Evolutionary conservation across 2,797 vertebrate species (phyloP), one percentile per base, ranked within the genome.

Genomic region (Sarcophilus harrisii): DNA sequence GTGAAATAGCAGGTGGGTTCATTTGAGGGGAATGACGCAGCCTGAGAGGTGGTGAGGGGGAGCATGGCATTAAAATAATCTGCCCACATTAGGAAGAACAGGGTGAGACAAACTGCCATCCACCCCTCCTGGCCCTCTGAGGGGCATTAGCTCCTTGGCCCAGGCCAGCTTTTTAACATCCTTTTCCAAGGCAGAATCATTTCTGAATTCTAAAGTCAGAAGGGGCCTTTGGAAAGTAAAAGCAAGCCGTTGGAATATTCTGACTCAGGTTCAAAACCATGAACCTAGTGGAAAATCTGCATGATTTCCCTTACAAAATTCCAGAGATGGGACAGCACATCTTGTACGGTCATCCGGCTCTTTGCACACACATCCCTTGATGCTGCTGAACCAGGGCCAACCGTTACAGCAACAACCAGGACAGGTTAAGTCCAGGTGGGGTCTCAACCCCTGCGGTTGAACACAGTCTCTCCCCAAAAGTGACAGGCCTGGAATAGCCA

Each of bases 1-100:
- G 91, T 96, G 59, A 95, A 98, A 91, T 10, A 96, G 96, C 96
- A 98, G 96, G 97, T 95, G 81, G 58, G 97, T 92, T 97, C 94
- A 91, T 96, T 96, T 96, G 87, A 95, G 96, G 73, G 11, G 21
- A 81, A 95, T 57, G 62, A 58, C 57, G 62, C 81, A 54, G 60
- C 90, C 97, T 92, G 32, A 90, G 92, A 94, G 92, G 95, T 94
- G 92, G 59, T 38, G 9, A 89, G 32, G 38, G 2, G 30, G 5
- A 9, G 11, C 16, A 4, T 4, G 38, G 66, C 87, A 92, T 6
- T 52, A 95, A 92, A 90, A 81, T 58, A 32, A 92, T 30, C 93
- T 94, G 66, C 57, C 92, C 38, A 3, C 38, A 21, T 66, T 27
- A 18, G 57, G 58, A 66, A 96, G 92, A 45, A 90, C n/a, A 91